Base-by-base conservation (phyloP, 2,797 vertebrate genomes). In the Fratercula arctica region DNA sequence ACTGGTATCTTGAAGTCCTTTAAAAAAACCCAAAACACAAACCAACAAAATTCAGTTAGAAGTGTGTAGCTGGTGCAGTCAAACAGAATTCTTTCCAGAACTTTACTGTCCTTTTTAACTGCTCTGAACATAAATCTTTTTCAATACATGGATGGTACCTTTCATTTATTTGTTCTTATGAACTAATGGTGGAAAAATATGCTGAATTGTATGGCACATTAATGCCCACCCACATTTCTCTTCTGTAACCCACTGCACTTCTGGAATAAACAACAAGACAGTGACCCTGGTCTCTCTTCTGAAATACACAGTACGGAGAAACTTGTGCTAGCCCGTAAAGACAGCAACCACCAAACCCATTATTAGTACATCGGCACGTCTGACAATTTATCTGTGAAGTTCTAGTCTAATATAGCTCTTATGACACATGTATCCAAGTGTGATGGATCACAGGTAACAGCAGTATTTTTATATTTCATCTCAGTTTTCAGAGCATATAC, bases 371-470 rank as follows among this genome's bases (percentile, higher is more conserved):
- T 4, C 5, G 4, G n/a, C 23, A 72, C 4, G 29, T 18, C 90
- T 50, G 43, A 43, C 8, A 77, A 70, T 41, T 46, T 50, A 63
- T 85, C 33, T 57, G 61, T 15, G 17, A 67, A 85, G 33, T 31
- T 85, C 60, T 35, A 45, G 14, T 24, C 18, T 70, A 35, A 33
- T 3, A 33, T 3, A 85, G 56, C 45, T 74, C 48, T 46, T 63
- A 12, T 0, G 16, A 48, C 3, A 68, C n/a, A 63, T 0, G 0
- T 16, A 63, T 5, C 17, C 43, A 68, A 63, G 43, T 6, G 6
- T 56, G 64, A 33, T 72, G 12, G 20, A 56, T 74, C 60, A 78
- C 60, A 74, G 43, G 51, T 35, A 91, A 61, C 31, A 90, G 61
- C 33, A 41, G 37, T 26, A 37, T 0, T 57, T 80, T 56, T 33